Evolutionary conservation across 2,888 invertebrate species (phyloP), one percentile per base, ranked within the genome.

Genomic region (Dryadula phaetusa): DNA sequence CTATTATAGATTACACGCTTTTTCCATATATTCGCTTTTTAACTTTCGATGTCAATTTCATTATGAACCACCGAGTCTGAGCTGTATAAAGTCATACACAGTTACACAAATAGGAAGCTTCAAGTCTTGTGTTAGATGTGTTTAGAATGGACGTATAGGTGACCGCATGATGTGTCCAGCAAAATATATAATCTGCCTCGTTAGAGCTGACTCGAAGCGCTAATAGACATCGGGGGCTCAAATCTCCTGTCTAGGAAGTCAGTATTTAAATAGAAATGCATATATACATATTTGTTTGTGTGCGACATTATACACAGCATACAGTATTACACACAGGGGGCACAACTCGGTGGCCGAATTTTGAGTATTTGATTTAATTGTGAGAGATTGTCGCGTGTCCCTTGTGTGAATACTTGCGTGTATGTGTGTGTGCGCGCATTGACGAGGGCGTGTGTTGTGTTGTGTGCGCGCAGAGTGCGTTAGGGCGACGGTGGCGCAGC

Each of bases 391-490:
- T n/a, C n/a, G 40, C 3, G 40, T 16, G n/a, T 8, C 16, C 71
- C 73, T 70, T 72, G 7, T 5, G 42, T 18, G 32, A 32, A 20
- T 32, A 42, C 8, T 22, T 14, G 44, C 18, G 46, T 18, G 20
- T 20, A 12, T 2, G 49, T 5, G 25, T 10, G 49, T 25, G 40
- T n/a, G 3, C 40, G n/a, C n/a, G 40, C 12, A 12, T n/a, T 40
- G 40, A 40, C n/a, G 40, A 40, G 40, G 40, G n/a, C n/a, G 40
- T 6, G n/a, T n/a, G 40, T 40, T 3, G 37, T n/a, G 10, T 2
- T 40, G 40, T 40, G 61, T 47, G 56, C 44, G 62, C 70, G 71
- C 90, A 93, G 93, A 93, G 62, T 93, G 93, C 90, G 93, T 93
- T 88, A 92, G 83, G 80, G 85, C 81, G 79, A 82, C 88, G 81